Evolutionary conservation across 2,888 invertebrate species (phyloP).

Genomic region (Protula sp.): DNA sequence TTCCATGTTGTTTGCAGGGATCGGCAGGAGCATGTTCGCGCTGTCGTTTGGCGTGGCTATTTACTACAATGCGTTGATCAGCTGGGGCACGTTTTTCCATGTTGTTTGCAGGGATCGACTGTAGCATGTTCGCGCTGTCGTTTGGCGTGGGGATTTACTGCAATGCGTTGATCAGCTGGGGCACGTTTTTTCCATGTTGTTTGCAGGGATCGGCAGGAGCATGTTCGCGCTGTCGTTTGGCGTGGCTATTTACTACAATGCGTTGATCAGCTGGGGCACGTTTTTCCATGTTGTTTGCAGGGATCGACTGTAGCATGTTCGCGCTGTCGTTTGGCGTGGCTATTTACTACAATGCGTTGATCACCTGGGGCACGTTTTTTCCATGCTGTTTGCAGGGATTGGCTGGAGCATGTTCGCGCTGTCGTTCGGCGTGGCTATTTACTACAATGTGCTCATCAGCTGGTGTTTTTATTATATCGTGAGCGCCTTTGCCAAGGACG

Average conservation of each 20-base stretch:
- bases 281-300: too few relatives aligned
- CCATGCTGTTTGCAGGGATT: slow-evolving; percentile 72
- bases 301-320: slow-evolving; percentile 59
- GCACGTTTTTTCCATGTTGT: too few relatives aligned
- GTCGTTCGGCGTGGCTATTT: slow-evolving; percentile 14
- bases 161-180: too few relatives aligned
- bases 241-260: slow-evolving; percentile 21
- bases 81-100: too few relatives aligned
- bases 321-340: slow-evolving; percentile 10
- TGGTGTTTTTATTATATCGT: slow-evolving; percentile 19
- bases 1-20: too few relatives aligned
- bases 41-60: slow-evolving; percentile 14
- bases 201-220: slow-evolving; percentile 62
- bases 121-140: too few relatives aligned
- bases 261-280: slow-evolving; percentile 17
- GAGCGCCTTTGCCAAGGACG: slow-evolving; percentile 18
- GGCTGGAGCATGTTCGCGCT: slow-evolving; percentile 22
- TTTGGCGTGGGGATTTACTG: too few relatives aligned
- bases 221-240: slow-evolving; percentile 18
- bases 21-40: slow-evolving; percentile 50
- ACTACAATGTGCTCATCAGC: slow-evolving; percentile 22
- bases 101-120: slow-evolving; percentile 17
- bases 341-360: slow-evolving; percentile 23
- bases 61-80: slow-evolving; percentile 22
- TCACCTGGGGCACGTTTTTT: too few relatives aligned